These are phyloP conservation scores for Amazona guildingii DNA, from an alignment of 2,113 vertebrate genomes.

Conservation along the genomic window DNA sequence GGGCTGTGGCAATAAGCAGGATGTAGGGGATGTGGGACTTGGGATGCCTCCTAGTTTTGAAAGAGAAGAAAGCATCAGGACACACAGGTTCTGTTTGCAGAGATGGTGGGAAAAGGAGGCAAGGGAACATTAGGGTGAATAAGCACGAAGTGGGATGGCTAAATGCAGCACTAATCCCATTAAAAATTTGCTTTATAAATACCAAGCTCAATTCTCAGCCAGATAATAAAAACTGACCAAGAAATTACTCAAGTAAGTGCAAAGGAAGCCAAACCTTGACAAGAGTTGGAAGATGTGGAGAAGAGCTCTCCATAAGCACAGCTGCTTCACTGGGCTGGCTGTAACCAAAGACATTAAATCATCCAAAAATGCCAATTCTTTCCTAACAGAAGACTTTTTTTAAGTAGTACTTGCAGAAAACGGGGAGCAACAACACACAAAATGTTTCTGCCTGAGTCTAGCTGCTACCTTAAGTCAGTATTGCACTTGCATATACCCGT, in stretches of 20 bases:
- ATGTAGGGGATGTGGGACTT: neutral
- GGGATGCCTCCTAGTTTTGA: neutral
- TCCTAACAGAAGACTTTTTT: neutral
- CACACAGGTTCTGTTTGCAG: neutral
- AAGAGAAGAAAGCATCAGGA: neutral
- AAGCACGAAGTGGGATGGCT: neutral
- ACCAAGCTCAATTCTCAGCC: neutral
- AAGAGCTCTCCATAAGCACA: neutral
- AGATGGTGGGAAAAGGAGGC: neutral
- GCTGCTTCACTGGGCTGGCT: neutral
- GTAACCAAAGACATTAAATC: neutral
- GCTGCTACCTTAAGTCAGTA: neutral
- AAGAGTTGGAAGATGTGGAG: neutral
- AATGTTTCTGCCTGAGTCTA: neutral
- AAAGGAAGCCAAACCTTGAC: neutral
- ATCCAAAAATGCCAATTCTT: neutral
- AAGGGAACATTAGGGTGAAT: neutral
- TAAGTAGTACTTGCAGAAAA: neutral
- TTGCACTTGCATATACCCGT: neutral
- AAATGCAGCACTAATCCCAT: neutral
- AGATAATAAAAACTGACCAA: neutral
- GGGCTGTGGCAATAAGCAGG: neutral
- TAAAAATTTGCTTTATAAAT: neutral
- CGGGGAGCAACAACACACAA: neutral
- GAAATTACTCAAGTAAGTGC: neutral